Percentiles rank a stretch among this genome's conserved stretches.
These are phyloP conservation scores for Perithous albicinctus DNA, from an alignment of 2,888 invertebrate species.

Conservation along the genomic window DNA sequence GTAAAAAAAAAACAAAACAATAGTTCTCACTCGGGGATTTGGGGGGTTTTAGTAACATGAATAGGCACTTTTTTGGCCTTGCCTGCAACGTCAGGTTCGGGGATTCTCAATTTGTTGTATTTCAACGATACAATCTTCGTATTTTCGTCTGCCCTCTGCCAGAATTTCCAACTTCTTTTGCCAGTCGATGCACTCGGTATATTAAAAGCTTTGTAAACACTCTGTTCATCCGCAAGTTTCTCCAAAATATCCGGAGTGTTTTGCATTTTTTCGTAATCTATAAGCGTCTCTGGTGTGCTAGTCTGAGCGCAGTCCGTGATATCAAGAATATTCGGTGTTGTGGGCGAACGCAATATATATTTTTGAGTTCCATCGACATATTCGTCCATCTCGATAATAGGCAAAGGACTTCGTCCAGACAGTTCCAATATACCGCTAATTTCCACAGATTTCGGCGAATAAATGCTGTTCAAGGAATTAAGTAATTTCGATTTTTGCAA, in stretches of 20 bases:
- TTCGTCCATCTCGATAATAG: neutral
- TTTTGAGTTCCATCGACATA: neutral
- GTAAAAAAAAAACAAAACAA: slow-evolving; percentile 2
- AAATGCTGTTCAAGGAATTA: slow-evolving; percentile 42
- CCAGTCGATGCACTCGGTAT: slow-evolving; percentile 45
- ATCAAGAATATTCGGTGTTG: slow-evolving; percentile 55
- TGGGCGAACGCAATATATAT: slow-evolving; percentile 35
- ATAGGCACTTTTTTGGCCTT: neutral
- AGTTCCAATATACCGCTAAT: slow-evolving; percentile 55
- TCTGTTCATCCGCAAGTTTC: slow-evolving; percentile 14
- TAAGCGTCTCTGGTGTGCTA: slow-evolving; percentile 29
- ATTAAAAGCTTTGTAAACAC: slow-evolving; percentile 28
- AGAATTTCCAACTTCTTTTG: slow-evolving; percentile 74
- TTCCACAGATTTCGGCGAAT: slow-evolving; percentile 42
- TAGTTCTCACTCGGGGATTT: slow-evolving; percentile 16
- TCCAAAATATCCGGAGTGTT: neutral
- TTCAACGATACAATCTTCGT: slow-evolving; percentile 55
- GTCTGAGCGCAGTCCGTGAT: slow-evolving; percentile 12
- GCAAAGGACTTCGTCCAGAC: slow-evolving; percentile 28
- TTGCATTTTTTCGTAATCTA: neutral
- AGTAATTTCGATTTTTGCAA: slow-evolving; percentile 12
- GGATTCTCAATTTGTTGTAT: slow-evolving; percentile 63
- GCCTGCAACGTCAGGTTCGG: slow-evolving; percentile 35
- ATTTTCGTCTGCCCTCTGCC: slow-evolving; percentile 67
- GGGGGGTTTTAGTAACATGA: neutral